Evolutionary conservation across 2,888 invertebrate species (phyloP), one percentile per base, ranked within the genome.

Genomic region (Proisotoma minuta): DNA sequence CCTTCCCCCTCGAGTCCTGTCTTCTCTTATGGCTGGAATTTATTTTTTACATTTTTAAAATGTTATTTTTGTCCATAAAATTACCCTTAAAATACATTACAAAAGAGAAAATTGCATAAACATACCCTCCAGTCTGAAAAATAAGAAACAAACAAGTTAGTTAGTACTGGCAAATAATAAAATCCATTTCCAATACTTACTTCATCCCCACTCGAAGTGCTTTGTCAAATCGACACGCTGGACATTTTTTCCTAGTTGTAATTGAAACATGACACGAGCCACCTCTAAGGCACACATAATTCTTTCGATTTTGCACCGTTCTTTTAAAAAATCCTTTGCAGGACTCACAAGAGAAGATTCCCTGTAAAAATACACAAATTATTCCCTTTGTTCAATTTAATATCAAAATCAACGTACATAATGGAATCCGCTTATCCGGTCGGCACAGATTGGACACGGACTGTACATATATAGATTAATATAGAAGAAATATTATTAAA

Each of bases 241-340:
- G 96, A 76, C 97, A 97, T 78, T 97, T 97, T 78, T 97, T 97
- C 64, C 96, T 82, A 2, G 95, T 96, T 1, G 90, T 90, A 40
- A 94, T 90, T 8, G 91, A 91, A 12, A 97, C 92, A 24, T 91
- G 91, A 79, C 97, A 97, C 73, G 86, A 87, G 0, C 91, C 91
- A 1, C 94, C 93, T 26, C 93, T 82, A 52, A 90, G 82, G 77
- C 97, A 97, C 76, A 93, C 91, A 79, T 96, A 97, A 78, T 93
- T 92, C 81, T 97, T 97, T 73, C 95, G 86, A 78, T 97, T 97
- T 81, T 97, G 97, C n/a, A 97, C 96, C 22, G 96, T 97, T 65
- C 97, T 83, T 79, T 97, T 97, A 82, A 97, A 97, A 81, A 97
- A 97, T 1, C 96, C 96, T 79, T 97, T 97, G 80, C 97, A 97